A percentile compares a stretch with the other conserved stretches of the same genome.
Conservation (phyloP, 2,797 vertebrate genomes). For the Florisuga fusca region DNA sequence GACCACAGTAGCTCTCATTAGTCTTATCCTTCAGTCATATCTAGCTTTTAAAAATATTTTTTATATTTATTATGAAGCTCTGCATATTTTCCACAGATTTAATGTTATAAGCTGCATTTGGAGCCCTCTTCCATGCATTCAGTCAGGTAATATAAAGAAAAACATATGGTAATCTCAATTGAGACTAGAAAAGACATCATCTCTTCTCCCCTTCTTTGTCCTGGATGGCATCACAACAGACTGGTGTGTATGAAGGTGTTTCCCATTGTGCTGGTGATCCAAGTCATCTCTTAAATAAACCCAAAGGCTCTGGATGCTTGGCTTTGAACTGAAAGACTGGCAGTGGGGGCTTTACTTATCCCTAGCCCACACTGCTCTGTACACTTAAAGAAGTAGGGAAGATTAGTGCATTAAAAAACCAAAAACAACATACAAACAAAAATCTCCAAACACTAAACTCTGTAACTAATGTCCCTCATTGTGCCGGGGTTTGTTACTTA, state of each 20-base stretch:
- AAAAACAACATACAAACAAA: neutral
- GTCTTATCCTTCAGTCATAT: neutral
- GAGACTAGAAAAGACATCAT: neutral
- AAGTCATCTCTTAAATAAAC: slow-evolving; percentile 7
- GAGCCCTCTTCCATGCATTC: neutral
- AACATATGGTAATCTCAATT: neutral
- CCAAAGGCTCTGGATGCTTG: slow-evolving; percentile 21
- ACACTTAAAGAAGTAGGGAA: slow-evolving; percentile 42
- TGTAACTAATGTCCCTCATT: neutral
- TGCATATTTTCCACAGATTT: neutral
- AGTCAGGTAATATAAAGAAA: neutral
- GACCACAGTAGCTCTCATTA: neutral
- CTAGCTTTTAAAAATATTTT: neutral
- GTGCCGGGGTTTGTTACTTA: neutral
- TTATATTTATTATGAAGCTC: neutral
- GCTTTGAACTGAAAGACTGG: neutral
- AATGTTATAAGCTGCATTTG: neutral
- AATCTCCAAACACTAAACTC: neutral
- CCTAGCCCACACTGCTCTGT: neutral
- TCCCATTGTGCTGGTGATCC: neutral
- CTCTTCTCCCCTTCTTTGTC: neutral
- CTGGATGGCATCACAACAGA: neutral
- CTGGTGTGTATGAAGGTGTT: neutral
- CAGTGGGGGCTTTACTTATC: slow-evolving; percentile 19
- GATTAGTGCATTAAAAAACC: neutral